Evolutionary conservation across 53 echinoderm and acorn worm species (phyloP).

Genomic region (Echinometra lucunter): DNA sequence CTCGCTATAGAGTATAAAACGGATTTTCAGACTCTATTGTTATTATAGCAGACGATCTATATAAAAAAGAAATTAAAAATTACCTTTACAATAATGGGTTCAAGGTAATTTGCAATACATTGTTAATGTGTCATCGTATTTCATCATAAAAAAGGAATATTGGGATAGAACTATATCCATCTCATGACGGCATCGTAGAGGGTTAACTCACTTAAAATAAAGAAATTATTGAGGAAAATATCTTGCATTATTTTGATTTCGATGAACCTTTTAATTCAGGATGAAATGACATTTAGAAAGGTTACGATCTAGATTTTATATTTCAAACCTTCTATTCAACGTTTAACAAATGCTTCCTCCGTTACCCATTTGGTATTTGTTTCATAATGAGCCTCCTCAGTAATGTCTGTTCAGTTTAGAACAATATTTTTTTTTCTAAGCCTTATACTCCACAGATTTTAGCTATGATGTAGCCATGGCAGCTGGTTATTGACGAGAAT

Average conservation of each 20-base stretch:
- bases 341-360: background rate
- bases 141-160: background rate
- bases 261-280: background rate
- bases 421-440: background rate
- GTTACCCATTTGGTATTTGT: background rate
- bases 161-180: background rate
- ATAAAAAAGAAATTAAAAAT: background rate
- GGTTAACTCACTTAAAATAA: background rate
- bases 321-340: background rate
- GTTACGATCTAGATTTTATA: conserved; percentile 31
- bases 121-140: background rate
- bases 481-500: too few species aligned
- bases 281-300: conserved; percentile 42
- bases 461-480: background rate
- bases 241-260: background rate
- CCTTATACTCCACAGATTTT: background rate
- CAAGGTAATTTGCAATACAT: background rate
- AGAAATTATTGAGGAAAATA: background rate
- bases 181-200: background rate
- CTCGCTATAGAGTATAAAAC: too few species aligned
- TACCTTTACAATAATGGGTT: too few species aligned
- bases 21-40: too few species aligned
- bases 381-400: background rate
- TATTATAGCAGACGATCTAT: too few species aligned
- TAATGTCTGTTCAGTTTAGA: background rate